These are phyloP conservation scores for Amaurobius ferox DNA, from an alignment of 2,888 invertebrate genomes.

Conservation along the genomic window DNA sequence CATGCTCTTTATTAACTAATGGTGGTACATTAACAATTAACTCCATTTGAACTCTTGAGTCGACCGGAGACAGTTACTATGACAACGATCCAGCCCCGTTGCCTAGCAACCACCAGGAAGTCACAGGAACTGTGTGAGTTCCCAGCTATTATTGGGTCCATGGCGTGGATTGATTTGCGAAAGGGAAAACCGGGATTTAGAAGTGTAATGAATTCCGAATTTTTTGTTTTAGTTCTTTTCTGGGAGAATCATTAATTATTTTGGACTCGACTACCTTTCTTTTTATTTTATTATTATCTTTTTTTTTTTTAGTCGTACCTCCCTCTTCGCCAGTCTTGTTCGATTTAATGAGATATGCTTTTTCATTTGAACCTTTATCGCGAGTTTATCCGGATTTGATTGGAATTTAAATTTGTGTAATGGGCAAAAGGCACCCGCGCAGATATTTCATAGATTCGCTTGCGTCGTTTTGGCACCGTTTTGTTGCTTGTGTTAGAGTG, in stretches of 20 bases:
- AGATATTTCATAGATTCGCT: background rate
- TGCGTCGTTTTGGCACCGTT: background rate
- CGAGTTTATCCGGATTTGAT: slow-evolving; percentile 48
- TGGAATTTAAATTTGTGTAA: slow-evolving; percentile 51
- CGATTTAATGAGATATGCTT: slow-evolving; percentile 49
- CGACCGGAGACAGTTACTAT: slow-evolving; percentile 64
- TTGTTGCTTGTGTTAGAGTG: background rate
- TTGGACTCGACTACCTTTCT: slow-evolving; percentile 41
- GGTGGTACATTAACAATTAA: slow-evolving; percentile 71
- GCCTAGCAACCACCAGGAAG: slow-evolving; percentile 64
- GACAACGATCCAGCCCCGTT: slow-evolving; percentile 54
- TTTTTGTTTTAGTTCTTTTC: slow-evolving; percentile 42
- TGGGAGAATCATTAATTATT: slow-evolving; percentile 58
- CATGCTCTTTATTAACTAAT: slow-evolving; percentile 67
- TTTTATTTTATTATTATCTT: slow-evolving; percentile 7
- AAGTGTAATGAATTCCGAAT: slow-evolving; percentile 69
- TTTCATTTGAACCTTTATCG: slow-evolving; percentile 50
- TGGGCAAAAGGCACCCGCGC: slow-evolving; percentile 1
- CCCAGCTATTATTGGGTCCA: slow-evolving; percentile 64
- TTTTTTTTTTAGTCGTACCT: background rate
- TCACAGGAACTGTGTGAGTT: slow-evolving; percentile 54
- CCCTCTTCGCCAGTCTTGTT: slow-evolving; percentile 29
- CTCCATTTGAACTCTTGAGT: slow-evolving; percentile 71
- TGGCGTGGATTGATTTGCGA: slow-evolving; percentile 56
- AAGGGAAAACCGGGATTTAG: slow-evolving; percentile 68